Evolutionary conservation across 2,888 invertebrate species (phyloP).

Genomic region (Heteromurus nitidus): DNA sequence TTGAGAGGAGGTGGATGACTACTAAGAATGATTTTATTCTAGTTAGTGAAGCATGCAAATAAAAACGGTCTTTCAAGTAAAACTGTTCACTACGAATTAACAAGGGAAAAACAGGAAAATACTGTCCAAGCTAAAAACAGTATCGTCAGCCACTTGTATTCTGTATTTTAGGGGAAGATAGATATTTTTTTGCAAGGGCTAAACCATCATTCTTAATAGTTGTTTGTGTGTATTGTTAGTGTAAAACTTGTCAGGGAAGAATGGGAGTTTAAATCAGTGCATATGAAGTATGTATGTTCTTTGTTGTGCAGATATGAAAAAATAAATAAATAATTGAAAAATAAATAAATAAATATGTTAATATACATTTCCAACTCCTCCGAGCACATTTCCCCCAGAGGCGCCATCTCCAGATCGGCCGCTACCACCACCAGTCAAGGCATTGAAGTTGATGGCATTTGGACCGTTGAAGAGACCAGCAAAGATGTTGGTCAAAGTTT

Average conservation of each 20-base stretch:
- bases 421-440: slow-evolving; percentile 68
- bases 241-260: slow-evolving; percentile 8
- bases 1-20: background rate
- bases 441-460: slow-evolving; percentile 70
- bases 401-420: slow-evolving; percentile 57
- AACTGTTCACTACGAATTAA: background rate
- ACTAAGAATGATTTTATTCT: slow-evolving; percentile 33
- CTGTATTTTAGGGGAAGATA: too few species aligned
- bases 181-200: too few species aligned
- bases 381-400: slow-evolving; percentile 70
- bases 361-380: slow-evolving; percentile 74
- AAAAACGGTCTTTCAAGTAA: background rate
- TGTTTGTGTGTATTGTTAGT: background rate
- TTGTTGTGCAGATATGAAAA: slow-evolving; percentile 27
- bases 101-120: too few species aligned
- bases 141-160: background rate
- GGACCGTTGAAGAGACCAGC: slow-evolving; percentile 73
- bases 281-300: slow-evolving; percentile 19
- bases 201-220: slow-evolving; percentile 56
- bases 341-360: slow-evolving; percentile 50
- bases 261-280: slow-evolving; percentile 11
- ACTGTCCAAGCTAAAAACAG: background rate
- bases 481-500: slow-evolving; percentile 73
- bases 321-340: slow-evolving; percentile 32
- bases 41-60: background rate